phyloP scores from a whole-genome alignment of 2,113 vertebrate species.

The Charadrius vociferus region DNA sequence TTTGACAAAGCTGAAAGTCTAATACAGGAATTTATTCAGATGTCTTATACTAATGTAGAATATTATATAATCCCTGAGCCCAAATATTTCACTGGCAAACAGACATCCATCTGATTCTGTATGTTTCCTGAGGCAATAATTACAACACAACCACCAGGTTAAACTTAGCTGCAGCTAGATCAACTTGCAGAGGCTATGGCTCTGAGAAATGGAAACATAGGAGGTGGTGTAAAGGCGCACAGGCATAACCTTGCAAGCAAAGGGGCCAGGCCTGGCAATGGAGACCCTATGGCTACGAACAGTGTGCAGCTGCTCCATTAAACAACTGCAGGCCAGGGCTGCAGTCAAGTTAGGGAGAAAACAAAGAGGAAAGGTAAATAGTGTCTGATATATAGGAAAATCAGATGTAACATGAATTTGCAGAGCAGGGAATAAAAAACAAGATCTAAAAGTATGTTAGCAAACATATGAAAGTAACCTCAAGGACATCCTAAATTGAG shows the following conservation, averaged over 20 bases:
- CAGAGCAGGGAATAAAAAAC: background rate
- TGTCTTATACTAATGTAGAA: background rate
- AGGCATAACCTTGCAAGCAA: background rate
- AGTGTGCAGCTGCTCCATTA: background rate
- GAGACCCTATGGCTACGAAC: background rate
- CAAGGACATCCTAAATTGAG: background rate
- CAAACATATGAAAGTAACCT: background rate
- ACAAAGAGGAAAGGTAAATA: background rate
- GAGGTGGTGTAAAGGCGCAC: too few relatives aligned
- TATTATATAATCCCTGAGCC: background rate
- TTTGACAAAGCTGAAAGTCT: background rate
- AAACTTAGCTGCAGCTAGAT: background rate
- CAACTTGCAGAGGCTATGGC: background rate
- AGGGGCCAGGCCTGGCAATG: background rate
- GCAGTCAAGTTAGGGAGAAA: background rate
- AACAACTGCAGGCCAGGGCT: background rate
- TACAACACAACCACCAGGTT: rapidly evolving
- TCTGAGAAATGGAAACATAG: background rate
- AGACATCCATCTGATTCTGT: background rate
- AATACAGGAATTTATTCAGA: background rate
- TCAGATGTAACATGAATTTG: background rate
- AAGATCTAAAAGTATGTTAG: background rate
- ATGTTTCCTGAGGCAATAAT: background rate
- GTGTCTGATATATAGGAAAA: background rate
- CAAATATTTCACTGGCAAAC: background rate